These are phyloP conservation scores for Dendrocopos noguchii DNA, from an alignment of 2,113 vertebrate genomes.

Conservation along the genomic window DNA sequence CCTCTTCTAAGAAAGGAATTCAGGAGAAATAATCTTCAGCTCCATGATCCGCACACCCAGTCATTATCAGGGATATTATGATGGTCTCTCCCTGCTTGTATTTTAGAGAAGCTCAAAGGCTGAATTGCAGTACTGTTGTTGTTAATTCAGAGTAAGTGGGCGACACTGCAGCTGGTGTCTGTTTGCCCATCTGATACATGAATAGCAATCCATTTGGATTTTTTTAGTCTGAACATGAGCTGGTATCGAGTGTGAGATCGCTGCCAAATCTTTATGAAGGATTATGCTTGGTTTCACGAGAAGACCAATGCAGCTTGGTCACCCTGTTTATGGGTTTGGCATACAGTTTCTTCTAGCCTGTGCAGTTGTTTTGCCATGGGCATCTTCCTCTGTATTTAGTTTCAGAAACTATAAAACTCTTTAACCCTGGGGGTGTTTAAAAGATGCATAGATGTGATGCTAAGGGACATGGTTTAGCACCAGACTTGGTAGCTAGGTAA, in stretches of 20 bases:
- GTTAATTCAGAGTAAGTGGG: slow-evolving; percentile 59
- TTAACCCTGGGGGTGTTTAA: too few species aligned
- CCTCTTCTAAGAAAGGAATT: slow-evolving; percentile 35
- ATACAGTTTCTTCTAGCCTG: background rate
- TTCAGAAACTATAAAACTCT: background rate
- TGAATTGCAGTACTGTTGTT: slow-evolving; percentile 24
- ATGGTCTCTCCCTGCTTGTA: slow-evolving; percentile 50
- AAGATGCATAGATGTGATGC: too few species aligned
- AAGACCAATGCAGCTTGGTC: background rate
- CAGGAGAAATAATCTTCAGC: slow-evolving; percentile 54
- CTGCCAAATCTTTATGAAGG: background rate
- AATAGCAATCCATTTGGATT: slow-evolving; percentile 49
- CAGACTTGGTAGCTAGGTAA: too few species aligned
- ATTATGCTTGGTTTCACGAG: background rate
- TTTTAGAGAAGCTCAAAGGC: slow-evolving; percentile 41
- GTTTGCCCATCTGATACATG: slow-evolving; percentile 59
- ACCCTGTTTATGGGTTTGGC: background rate
- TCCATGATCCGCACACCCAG: slow-evolving; percentile 22
- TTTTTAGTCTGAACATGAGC: slow-evolving; percentile 20
- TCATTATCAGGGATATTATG: slow-evolving; percentile 49
- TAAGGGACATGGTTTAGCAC: too few species aligned
- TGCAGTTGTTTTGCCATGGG: background rate
- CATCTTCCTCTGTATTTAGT: background rate
- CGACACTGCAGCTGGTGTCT: slow-evolving; percentile 60
- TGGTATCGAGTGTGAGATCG: background rate